Percentiles rank a stretch among this genome's conserved stretches.
phyloP scores from a whole-genome alignment of 2,888 invertebrate genomes.

The Himalopsyche tibetana region DNA sequence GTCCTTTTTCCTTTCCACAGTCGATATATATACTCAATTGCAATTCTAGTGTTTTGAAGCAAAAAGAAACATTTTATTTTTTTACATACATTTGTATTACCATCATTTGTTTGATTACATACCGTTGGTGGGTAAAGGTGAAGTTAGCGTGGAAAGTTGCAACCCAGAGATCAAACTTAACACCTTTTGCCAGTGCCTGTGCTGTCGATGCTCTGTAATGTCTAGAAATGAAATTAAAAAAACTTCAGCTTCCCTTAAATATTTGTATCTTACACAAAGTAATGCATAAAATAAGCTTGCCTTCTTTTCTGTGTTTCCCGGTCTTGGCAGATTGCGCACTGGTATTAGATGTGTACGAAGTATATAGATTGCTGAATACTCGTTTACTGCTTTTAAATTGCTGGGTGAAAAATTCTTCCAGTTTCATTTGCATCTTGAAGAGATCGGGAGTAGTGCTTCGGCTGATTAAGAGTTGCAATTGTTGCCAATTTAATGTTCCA shows the following conservation, averaged over 20 bases:
- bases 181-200: constrained; percentile 96
- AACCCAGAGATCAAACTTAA: constrained; percentile 88
- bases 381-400: constrained; percentile 97
- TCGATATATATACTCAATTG: no score
- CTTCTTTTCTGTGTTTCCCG: constrained; percentile 66
- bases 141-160: constrained; percentile 84
- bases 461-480: constrained; percentile 95
- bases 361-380: constrained; percentile 85
- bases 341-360: constrained; percentile 68
- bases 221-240: constrained; percentile 66
- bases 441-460: constrained; percentile 98
- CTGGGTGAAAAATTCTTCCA: constrained; percentile 98
- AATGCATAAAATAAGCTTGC: constrained; percentile 52
- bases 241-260: neutral
- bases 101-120: constrained; percentile 42
- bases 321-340: constrained; percentile 65
- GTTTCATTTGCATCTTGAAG: constrained; percentile 96
- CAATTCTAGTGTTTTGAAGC: neutral
- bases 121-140: constrained; percentile 81
- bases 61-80: neutral
- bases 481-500: constrained; percentile 96
- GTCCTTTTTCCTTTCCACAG: no score
- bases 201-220: constrained; percentile 84
- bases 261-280: neutral
- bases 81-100: neutral